These are phyloP conservation scores for Drosophila paulistorum DNA, from an alignment of 1,140 invertebrate species.

Conservation along the genomic window DNA sequence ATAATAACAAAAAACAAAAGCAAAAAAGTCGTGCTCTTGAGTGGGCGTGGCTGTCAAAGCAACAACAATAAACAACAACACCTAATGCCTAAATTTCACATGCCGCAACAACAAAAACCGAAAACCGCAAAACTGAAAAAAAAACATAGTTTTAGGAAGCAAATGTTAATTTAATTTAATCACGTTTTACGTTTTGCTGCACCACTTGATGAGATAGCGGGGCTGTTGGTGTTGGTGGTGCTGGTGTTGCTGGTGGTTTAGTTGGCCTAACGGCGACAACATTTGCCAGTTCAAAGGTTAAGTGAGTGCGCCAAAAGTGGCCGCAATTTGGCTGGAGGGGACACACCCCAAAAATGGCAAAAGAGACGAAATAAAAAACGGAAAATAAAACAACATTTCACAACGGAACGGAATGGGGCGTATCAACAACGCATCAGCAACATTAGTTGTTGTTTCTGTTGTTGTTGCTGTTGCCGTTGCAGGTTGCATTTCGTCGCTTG, in stretches of 20 bases:
- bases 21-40: slow-evolving; percentile 39
- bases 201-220: slow-evolving; percentile 8
- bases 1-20: neutral
- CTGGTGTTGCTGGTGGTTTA: slow-evolving; percentile 4
- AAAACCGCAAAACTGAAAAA: neutral
- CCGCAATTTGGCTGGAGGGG: slow-evolving; percentile 70
- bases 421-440: slow-evolving; percentile 67
- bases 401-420: slow-evolving; percentile 46
- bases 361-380: neutral
- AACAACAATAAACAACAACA: slow-evolving; percentile 70
- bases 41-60: slow-evolving; percentile 69
- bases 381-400: slow-evolving; percentile 38
- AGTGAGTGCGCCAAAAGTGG: slow-evolving; percentile 74
- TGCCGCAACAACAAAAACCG: slow-evolving; percentile 25
- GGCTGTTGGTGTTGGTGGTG: neutral
- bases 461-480: slow-evolving; percentile 35
- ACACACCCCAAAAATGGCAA: slow-evolving; percentile 63
- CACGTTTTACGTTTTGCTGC: slow-evolving; percentile 59
- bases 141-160: slow-evolving; percentile 55
- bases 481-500: slow-evolving; percentile 72
- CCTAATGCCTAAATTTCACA: slow-evolving; percentile 80
- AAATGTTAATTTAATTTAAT: slow-evolving; percentile 81
- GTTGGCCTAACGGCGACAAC: slow-evolving; percentile 31
- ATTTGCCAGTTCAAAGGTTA: slow-evolving; percentile 76
- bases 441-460: slow-evolving; percentile 45